phyloP scores from a whole-genome alignment of 2,797 vertebrate genomes.

The Pteropus rufus region DNA sequence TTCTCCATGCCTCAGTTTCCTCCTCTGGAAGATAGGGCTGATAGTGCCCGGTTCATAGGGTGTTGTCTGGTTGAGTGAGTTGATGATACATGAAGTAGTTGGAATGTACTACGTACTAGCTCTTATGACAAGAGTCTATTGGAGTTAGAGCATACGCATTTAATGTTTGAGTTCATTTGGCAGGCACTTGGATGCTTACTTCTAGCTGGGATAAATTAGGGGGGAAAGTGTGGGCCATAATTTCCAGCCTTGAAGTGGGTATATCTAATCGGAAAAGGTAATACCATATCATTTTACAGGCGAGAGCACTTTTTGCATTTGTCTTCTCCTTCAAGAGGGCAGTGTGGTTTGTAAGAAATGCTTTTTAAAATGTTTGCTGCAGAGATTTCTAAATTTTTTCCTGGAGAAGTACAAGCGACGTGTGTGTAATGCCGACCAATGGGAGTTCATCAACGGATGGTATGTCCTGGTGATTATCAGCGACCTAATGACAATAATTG shows the following conservation, averaged over 20 bases:
- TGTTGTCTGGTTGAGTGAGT: not conserved
- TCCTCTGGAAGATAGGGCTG: not conserved
- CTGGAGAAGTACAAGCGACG: slow-evolving; percentile 87
- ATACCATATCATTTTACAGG: rapidly evolving
- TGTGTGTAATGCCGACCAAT: slow-evolving; percentile 88
- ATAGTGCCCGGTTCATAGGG: not conserved
- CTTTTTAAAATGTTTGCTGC: slow-evolving; percentile 16
- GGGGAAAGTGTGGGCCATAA: rapidly evolving
- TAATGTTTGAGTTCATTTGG: not conserved
- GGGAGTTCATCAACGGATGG: slow-evolving; percentile 96
- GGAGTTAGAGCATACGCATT: rapidly evolving
- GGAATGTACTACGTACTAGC: not conserved
- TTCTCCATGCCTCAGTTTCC: not conserved
- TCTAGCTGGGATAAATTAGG: not conserved
- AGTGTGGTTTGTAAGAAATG: slow-evolving; percentile 38
- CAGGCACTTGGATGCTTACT: slow-evolving; percentile 43
- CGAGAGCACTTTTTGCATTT: not conserved
- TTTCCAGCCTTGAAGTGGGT: not conserved
- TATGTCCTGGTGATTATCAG: slow-evolving; percentile 94
- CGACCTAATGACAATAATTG: slow-evolving; percentile 92
- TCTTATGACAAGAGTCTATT: not conserved
- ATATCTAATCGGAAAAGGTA: not conserved
- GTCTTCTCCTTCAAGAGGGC: not conserved
- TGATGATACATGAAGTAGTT: not conserved
- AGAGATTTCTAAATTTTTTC: slow-evolving; percentile 94